Percentiles rank a stretch among this genome's conserved stretches.
Conservation (phyloP, 2,888 invertebrate genomes). For the Aproaerema taeniolella region DNA sequence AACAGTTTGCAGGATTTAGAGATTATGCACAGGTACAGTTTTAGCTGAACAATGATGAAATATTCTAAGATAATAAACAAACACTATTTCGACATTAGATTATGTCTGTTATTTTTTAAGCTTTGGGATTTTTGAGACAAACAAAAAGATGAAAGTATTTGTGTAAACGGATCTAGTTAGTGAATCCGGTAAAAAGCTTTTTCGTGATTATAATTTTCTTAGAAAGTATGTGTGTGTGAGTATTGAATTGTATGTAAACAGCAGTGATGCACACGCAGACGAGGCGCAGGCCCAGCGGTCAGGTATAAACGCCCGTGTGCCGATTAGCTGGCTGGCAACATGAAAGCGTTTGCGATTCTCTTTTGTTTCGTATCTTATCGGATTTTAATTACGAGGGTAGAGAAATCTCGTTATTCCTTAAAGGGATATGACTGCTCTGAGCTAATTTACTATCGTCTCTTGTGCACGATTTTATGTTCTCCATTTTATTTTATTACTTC, state of each 20-base stretch:
- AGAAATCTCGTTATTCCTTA: constrained; percentile 73
- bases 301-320: constrained; percentile 28
- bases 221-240: constrained; percentile 39
- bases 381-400: constrained; percentile 74
- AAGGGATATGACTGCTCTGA: constrained; percentile 64
- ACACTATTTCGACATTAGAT: constrained; percentile 46
- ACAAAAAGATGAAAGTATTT: constrained; percentile 53
- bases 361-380: constrained; percentile 75
- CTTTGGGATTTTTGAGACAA: constrained; percentile 35
- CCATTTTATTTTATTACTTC: constrained; percentile 58
- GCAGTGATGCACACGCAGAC: not conserved
- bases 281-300: not conserved
- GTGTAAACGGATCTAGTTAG: constrained; percentile 62
- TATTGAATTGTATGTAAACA: not conserved
- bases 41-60: constrained; percentile 65
- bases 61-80: constrained; percentile 69
- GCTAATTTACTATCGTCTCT: constrained; percentile 64
- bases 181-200: constrained; percentile 58
- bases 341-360: constrained; percentile 49
- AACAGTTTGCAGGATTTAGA: constrained; percentile 26
- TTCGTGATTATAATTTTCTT: constrained; percentile 44
- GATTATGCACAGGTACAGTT: constrained; percentile 64
- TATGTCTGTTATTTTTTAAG: constrained; percentile 29
- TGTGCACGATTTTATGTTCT: constrained; percentile 60
- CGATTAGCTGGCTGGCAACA: constrained; percentile 43